Percentiles rank a stretch among this genome's conserved stretches.
phyloP scores from a whole-genome alignment of 2,113 vertebrate species.

The Barnardius zonarius region DNA sequence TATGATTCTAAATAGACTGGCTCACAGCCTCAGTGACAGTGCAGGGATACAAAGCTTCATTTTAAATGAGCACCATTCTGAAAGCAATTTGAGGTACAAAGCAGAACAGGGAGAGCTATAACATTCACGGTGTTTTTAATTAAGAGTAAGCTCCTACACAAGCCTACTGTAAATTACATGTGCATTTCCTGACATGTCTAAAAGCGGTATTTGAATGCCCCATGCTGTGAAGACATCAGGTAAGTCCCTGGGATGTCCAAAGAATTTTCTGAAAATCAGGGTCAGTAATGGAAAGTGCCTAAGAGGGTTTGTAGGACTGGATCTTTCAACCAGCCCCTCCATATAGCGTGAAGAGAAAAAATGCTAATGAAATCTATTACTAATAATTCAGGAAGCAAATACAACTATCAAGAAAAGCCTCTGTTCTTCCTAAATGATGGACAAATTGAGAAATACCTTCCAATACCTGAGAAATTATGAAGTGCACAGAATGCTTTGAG shows the following conservation, averaged over 20 bases:
- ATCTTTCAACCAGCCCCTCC: neutral
- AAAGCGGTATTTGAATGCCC: neutral
- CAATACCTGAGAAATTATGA: neutral
- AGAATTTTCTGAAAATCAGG: neutral
- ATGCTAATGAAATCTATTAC: neutral
- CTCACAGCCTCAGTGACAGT: neutral
- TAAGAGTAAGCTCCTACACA: neutral
- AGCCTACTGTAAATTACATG: neutral
- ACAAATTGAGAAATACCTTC: neutral
- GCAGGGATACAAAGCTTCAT: neutral
- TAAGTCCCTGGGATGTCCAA: neutral
- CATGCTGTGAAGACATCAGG: neutral
- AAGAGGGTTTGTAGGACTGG: neutral
- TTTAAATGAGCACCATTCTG: neutral
- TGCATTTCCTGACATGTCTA: neutral
- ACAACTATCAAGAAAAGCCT: neutral
- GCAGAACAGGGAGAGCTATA: neutral
- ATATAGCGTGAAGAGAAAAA: neutral
- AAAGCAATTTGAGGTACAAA: neutral
- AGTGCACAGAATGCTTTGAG: neutral
- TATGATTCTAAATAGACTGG: neutral
- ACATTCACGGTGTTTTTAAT: neutral
- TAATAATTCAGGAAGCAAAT: neutral
- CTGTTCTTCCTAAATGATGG: neutral
- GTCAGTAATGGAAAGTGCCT: neutral